Conservation (phyloP, 2,797 vertebrate species). For the Halcyon smyrnensis region DNA sequence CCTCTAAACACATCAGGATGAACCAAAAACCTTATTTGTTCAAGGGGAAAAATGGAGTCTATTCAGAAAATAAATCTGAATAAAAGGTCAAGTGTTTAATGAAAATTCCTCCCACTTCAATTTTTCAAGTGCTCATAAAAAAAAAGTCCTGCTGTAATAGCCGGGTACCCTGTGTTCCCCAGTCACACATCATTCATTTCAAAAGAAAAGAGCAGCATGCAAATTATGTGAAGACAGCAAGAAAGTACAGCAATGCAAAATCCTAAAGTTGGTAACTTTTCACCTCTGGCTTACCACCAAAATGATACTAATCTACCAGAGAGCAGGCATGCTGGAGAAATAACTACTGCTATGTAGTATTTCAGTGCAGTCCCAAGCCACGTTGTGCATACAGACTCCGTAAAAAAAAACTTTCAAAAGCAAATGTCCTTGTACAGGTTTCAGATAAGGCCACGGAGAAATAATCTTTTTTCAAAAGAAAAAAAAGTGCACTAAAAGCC, state of each 20-base stretch:
- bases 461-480: not conserved
- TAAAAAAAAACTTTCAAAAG: not conserved
- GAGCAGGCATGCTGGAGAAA: not conserved
- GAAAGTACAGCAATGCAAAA: not conserved
- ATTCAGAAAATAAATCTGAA: not conserved
- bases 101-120: not conserved
- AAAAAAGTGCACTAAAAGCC: not conserved
- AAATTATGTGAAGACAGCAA: not conserved
- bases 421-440: not conserved
- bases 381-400: not conserved
- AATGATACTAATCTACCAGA: not conserved
- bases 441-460: not conserved
- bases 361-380: not conserved
- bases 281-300: not conserved
- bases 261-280: not conserved
- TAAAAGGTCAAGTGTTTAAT: not conserved
- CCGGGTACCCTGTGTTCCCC: not conserved
- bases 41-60: accelerated
- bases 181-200: not conserved
- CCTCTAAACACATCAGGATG: not conserved
- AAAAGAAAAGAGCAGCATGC: not conserved
- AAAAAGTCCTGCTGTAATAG: not conserved
- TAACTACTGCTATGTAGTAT: not conserved
- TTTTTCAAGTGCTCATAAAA: not conserved
- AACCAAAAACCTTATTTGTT: not conserved